Base-by-base conservation (phyloP, 2,888 invertebrate genomes). In the Drosophila melanocephala region DNA sequence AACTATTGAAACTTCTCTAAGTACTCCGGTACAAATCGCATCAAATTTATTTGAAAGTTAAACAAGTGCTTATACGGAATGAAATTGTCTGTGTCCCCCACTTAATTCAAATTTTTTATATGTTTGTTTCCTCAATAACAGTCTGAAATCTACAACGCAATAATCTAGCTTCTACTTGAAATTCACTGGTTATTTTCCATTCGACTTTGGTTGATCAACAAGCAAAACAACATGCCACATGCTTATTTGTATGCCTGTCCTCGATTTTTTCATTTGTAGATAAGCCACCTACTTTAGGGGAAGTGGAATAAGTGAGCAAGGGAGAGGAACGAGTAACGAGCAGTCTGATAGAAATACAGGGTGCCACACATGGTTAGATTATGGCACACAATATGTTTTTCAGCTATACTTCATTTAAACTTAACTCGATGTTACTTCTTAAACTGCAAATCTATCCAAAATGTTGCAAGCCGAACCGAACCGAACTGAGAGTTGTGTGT, bases 131-230 rank as follows among this genome's bases (percentile, higher is more conserved):
- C 42, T 16, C 26, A 44, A 5, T 1, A 42, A 3, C n/a, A 47
- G 44, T 16, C 32, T 37, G 12, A 33, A 51, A 26, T 55, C 22
- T 16, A 22, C 28, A 53, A 57, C 67, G 65, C 68, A 58, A 51
- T 51, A 44, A 66, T 28, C 33, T 52, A 3, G 14, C 19, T 50
- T 55, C 42, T 44, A n/a, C 47, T 69, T 42, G 32, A 73, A 73
- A 61, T 78, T 56, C 44, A 51, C 55, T 37, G 37, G 64, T 61
- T 22, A 37, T 67, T 77, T 77, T 77, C 64, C 68, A 62, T 74
- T 44, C 30, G n/a, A 33, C 30, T 35, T 32, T 50, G 67, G 26
- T 68, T 68, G 61, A 47, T 62, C 57, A 67, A 60, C 47, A 26
- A 58, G 53, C 47, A 26, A 5, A 77, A 67, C 28, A 64, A 60